phyloP scores from a whole-genome alignment of 2,888 invertebrate genomes.

The Allacma fusca region DNA sequence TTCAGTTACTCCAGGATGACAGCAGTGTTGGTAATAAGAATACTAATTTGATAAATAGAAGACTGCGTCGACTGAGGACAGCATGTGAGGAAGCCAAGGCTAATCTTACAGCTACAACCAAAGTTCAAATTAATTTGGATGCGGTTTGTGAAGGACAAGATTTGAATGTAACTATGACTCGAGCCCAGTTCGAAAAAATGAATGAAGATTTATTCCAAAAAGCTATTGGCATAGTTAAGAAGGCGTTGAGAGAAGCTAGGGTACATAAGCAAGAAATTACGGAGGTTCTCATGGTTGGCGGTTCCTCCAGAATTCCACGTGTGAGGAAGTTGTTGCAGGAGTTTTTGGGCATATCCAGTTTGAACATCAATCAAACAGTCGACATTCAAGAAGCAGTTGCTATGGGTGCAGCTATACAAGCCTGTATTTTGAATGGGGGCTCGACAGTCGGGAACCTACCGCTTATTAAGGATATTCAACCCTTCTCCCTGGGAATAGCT shows the following conservation, averaged over 20 bases:
- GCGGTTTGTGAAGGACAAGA: conserved; percentile 14
- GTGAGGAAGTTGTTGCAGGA: conserved; percentile 63
- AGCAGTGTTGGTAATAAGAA: too few species aligned
- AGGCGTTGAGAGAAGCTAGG: conserved; percentile 2
- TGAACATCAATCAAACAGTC: conserved; percentile 66
- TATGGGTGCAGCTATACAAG: conserved; percentile 70
- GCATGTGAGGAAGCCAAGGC: conserved; percentile 38
- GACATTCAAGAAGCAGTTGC: conserved; percentile 71
- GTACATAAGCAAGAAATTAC: conserved; percentile 23
- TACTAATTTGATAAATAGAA: background rate
- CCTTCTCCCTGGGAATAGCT: conserved; percentile 45
- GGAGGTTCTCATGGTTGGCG: conserved; percentile 46
- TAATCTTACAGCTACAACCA: background rate
- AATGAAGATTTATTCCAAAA: conserved; percentile 26
- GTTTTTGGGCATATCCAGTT: conserved; percentile 68
- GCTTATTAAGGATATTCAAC: conserved; percentile 38
- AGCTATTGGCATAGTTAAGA: conserved; percentile 32
- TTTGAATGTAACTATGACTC: conserved; percentile 14
- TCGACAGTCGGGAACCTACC: conserved; percentile 61
- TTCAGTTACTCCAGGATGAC: background rate
- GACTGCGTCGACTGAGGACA: conserved; percentile 28
- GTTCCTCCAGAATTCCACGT: conserved; percentile 47
- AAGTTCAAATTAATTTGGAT: conserved; percentile 16
- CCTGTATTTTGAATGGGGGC: conserved; percentile 68
- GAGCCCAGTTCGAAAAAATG: conserved; percentile 38